Percentiles rank a stretch among this genome's conserved stretches.
Evolutionary conservation across 2,113 vertebrate genomes (phyloP).

Genomic region (Balaeniceps rex): DNA sequence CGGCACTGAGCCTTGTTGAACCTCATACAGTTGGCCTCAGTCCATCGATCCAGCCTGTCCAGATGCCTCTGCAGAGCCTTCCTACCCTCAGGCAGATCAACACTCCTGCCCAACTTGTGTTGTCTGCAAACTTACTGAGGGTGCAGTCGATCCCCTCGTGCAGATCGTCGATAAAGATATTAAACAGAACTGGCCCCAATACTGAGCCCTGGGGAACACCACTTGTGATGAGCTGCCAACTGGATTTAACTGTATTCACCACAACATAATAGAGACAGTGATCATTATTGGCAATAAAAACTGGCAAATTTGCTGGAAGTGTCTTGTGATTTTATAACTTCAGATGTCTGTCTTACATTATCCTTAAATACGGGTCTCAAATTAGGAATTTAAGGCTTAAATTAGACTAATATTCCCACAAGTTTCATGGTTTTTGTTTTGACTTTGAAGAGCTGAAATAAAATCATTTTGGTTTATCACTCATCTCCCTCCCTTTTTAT

Average conservation of each 20-base stretch:
- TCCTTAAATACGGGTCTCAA: background rate
- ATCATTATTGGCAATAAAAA: conserved; percentile 27
- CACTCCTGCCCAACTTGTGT: background rate
- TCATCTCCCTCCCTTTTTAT: background rate
- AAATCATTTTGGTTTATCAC: background rate
- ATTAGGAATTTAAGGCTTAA: background rate
- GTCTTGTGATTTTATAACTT: conserved; percentile 21
- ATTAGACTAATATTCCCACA: background rate
- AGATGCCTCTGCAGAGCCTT: background rate
- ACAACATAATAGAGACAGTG: background rate
- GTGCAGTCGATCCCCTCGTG: background rate
- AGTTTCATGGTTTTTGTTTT: background rate
- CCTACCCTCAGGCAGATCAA: background rate
- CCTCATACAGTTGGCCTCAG: background rate
- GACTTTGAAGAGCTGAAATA: background rate
- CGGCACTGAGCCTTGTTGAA: background rate
- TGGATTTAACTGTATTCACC: background rate
- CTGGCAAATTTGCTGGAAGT: background rate
- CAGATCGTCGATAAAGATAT: background rate
- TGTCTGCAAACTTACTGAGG: background rate
- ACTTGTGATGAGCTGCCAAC: accelerated
- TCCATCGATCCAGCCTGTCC: background rate
- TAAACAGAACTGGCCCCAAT: accelerated
- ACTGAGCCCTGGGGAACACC: background rate
- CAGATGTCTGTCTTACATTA: background rate